A percentile compares a stretch with the other conserved stretches of the same genome.
Conservation (phyloP, 1,140 invertebrate genomes). For the Drosophila arizonae region DNA sequence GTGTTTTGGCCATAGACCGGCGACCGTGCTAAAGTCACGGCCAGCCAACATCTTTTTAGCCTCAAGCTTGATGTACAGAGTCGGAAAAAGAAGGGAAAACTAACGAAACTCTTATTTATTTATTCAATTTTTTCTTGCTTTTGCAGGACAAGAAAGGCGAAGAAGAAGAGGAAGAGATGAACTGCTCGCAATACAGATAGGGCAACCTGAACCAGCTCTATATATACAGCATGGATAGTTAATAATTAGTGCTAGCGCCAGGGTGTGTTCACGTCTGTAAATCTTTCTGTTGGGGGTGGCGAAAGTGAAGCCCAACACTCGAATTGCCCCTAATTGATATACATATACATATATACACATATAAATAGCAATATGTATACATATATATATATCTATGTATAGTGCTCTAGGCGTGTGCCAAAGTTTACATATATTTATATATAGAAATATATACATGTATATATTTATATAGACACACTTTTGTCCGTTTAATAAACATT, state of each 20-base stretch:
- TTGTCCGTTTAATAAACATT: too few relatives aligned
- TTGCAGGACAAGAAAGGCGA: too few relatives aligned
- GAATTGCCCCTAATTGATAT: constrained; percentile 37
- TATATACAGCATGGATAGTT: too few relatives aligned
- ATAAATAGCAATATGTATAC: background rate
- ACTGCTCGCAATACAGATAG: too few relatives aligned
- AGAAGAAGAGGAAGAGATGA: too few relatives aligned
- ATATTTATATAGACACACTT: background rate
- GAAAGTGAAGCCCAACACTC: constrained; percentile 24
- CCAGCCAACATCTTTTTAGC: too few relatives aligned
- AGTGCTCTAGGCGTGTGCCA: background rate
- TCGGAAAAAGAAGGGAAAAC: too few relatives aligned
- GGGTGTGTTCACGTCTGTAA: constrained; percentile 5
- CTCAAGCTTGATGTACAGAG: too few relatives aligned
- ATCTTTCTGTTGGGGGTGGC: background rate
- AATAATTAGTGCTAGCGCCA: background rate
- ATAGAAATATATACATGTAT: constrained; percentile 2
- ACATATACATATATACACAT: background rate
- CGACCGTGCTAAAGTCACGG: too few relatives aligned
- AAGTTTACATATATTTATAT: background rate
- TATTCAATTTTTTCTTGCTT: too few relatives aligned
- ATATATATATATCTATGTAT: constrained; percentile 8
- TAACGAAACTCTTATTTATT: too few relatives aligned
- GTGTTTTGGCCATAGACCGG: background rate
- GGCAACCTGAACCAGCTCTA: too few relatives aligned